Conservation (phyloP, 2,113 vertebrate genomes). For the Ictalurus furcatus region DNA sequence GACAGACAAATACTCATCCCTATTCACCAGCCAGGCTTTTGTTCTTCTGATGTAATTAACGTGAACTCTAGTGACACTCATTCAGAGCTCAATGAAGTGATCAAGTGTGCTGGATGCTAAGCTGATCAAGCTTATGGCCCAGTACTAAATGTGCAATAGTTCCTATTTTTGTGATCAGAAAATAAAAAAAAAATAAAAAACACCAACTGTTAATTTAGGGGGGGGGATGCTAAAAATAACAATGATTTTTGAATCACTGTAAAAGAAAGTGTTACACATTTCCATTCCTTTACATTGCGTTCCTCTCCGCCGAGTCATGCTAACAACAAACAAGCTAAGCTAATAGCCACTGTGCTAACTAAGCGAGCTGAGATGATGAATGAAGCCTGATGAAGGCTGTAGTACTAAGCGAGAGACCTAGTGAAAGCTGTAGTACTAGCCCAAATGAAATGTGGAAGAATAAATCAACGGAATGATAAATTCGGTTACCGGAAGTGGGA, state of each 20-base stretch:
- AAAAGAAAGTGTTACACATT: not conserved
- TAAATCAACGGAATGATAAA: too few relatives aligned
- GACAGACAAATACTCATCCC: conserved; percentile 2
- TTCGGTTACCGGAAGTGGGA: too few relatives aligned
- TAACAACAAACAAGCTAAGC: not conserved
- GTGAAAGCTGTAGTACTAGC: too few relatives aligned
- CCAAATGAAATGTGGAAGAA: too few relatives aligned
- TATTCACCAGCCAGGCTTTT: not conserved
- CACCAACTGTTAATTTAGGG: not conserved
- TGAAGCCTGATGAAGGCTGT: too few relatives aligned
- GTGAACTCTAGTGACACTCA: not conserved
- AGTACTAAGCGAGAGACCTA: not conserved
- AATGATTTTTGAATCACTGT: not conserved
- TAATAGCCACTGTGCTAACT: not conserved
- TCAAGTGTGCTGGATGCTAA: not conserved
- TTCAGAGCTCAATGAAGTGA: not conserved
- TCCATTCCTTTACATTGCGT: too few relatives aligned
- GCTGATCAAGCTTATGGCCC: not conserved
- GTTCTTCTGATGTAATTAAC: not conserved
- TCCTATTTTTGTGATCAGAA: not conserved
- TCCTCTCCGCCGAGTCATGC: not conserved
- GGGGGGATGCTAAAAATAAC: too few relatives aligned
- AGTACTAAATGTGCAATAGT: not conserved
- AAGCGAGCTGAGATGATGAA: not conserved
- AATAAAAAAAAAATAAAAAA: not conserved